Conservation (phyloP, 2,888 invertebrate genomes). For the Pyrocoelia pectoralis region DNA sequence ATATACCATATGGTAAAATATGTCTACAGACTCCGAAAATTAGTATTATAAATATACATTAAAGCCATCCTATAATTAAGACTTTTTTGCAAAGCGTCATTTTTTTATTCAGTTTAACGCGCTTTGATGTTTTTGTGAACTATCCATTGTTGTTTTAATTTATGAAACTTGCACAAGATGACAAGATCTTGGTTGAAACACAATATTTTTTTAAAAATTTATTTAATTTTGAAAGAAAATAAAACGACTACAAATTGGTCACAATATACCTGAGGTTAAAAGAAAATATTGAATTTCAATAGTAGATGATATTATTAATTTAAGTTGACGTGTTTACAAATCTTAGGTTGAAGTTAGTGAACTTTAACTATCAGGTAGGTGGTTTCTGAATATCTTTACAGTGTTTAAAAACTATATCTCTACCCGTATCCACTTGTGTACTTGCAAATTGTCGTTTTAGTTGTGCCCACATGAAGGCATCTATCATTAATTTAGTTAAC, state of each 20-base stretch:
- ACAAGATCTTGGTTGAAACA: conserved; percentile 20
- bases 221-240: conserved; percentile 14
- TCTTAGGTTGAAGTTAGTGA: conserved; percentile 35
- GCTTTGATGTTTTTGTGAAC: not conserved
- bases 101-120: conserved; percentile 2
- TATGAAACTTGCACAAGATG: not conserved
- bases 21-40: conserved; percentile 39
- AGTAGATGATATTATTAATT: conserved; percentile 38
- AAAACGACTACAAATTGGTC: conserved; percentile 26
- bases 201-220: conserved; percentile 23
- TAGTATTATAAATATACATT: conserved; percentile 43
- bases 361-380: conserved; percentile 27
- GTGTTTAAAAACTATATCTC: conserved; percentile 19
- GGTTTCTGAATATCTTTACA: conserved; percentile 26
- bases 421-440: conserved; percentile 3
- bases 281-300: conserved; percentile 40
- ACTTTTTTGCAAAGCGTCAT: conserved; percentile 25
- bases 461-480: not conserved
- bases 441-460: not conserved
- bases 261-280: conserved; percentile 26
- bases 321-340: conserved; percentile 41
- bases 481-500: not conserved
- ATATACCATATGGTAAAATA: conserved; percentile 38
- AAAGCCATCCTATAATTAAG: conserved; percentile 40
- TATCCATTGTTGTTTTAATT: not conserved